Conservation (phyloP, 1,140 invertebrate species). For the Drosophila persimilis region DNA sequence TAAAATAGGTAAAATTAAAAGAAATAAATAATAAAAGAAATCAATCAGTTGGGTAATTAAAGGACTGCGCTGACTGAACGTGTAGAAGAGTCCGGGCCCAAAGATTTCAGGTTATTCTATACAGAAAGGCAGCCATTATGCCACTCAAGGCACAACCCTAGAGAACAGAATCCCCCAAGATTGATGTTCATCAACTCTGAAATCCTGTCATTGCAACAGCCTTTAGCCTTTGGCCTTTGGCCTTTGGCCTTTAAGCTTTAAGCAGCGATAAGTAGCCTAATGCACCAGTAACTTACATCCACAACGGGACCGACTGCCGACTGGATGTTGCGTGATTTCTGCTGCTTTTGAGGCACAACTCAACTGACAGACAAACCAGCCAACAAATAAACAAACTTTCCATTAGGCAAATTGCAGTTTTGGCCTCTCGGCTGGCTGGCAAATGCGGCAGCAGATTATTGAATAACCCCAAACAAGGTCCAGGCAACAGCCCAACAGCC, state of each 20-base stretch:
- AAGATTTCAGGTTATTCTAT: too few relatives aligned
- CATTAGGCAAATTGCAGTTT: slow-evolving; percentile 74
- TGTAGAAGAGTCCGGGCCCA: too few relatives aligned
- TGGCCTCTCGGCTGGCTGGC: slow-evolving; percentile 16
- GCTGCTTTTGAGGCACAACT: slow-evolving; percentile 1
- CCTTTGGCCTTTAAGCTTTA: slow-evolving; percentile 5
- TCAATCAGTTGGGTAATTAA: too few relatives aligned
- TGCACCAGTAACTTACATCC: slow-evolving; percentile 64
- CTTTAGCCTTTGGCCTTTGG: slow-evolving; percentile 3
- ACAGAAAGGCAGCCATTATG: too few relatives aligned
- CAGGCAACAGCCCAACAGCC: slow-evolving; percentile 6
- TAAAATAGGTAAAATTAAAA: too few relatives aligned
- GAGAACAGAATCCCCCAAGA: too few relatives aligned
- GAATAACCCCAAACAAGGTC: slow-evolving; percentile 51
- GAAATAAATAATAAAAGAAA: too few relatives aligned
- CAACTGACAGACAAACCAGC: slow-evolving; percentile 20
- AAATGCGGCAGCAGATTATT: slow-evolving; percentile 50
- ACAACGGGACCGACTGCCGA: slow-evolving; percentile 3
- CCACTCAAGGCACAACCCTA: too few relatives aligned
- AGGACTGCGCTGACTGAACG: too few relatives aligned
- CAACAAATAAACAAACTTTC: slow-evolving; percentile 49
- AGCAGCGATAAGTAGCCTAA: slow-evolving; percentile 17
- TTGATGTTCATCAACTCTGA: too few relatives aligned
- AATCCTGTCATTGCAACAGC: not conserved
- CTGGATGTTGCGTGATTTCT: slow-evolving; percentile 60